Percentiles rank a stretch among this genome's conserved stretches.
phyloP scores from a whole-genome alignment of 1,140 invertebrate species.

The Bombus waltoni region DNA sequence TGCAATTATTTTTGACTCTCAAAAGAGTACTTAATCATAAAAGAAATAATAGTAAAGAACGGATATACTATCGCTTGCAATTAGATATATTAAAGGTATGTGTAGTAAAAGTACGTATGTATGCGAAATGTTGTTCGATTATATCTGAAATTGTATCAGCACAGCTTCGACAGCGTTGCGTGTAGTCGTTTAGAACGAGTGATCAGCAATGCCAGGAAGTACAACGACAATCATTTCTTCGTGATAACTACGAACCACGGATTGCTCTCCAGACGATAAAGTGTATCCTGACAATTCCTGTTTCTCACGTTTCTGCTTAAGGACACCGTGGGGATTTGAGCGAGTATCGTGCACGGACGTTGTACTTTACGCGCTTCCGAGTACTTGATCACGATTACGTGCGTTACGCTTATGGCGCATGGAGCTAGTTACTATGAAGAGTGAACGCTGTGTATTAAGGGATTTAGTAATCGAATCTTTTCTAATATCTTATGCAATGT shows the following conservation, averaged over 20 bases:
- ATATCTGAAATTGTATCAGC: not conserved
- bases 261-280: slow-evolving; percentile 14
- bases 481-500: no score
- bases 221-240: slow-evolving; percentile 21
- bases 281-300: slow-evolving; percentile 19
- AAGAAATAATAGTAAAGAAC: no score
- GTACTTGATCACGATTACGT: not conserved
- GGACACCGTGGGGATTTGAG: slow-evolving; percentile 17
- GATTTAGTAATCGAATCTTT: no score
- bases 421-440: no score
- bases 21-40: no score
- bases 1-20: no score
- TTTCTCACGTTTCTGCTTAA: slow-evolving; percentile 44
- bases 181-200: not conserved
- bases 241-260: slow-evolving; percentile 22
- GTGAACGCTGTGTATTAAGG: no score
- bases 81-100: no score
- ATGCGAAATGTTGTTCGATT: not conserved
- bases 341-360: slow-evolving; percentile 5
- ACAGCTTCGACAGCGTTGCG: not conserved
- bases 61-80: no score
- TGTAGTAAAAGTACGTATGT: no score
- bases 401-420: no score
- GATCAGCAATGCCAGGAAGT: slow-evolving; percentile 9
- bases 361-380: slow-evolving; percentile 8